A percentile compares a stretch with the other conserved stretches of the same genome.
phyloP scores from a whole-genome alignment of 2,113 vertebrate species.

The Elgaria multicarinata region DNA sequence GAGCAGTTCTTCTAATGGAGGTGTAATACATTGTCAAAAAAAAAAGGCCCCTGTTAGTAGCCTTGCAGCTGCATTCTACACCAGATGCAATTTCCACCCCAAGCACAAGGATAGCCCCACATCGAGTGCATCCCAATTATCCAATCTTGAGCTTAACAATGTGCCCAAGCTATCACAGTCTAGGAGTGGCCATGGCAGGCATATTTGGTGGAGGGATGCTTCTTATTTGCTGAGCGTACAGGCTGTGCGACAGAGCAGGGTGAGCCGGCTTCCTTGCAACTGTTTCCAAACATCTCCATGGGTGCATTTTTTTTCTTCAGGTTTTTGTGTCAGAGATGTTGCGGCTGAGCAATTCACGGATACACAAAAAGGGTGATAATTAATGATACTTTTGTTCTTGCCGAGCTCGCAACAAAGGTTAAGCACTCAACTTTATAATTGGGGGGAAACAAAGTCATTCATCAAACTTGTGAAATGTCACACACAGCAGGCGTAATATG shows the following conservation, averaged over 20 bases:
- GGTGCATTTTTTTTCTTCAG: conserved; percentile 11
- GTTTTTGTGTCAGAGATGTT: conserved; percentile 60
- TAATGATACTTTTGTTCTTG: conserved; percentile 29
- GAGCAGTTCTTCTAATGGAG: too few species aligned
- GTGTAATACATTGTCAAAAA: too few species aligned
- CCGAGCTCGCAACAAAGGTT: background rate
- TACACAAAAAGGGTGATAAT: conserved; percentile 12
- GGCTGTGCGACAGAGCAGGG: conserved; percentile 38
- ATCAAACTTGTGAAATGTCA: conserved; percentile 17
- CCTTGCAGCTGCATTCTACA: too few species aligned
- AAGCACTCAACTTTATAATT: background rate
- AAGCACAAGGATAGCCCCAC: too few species aligned
- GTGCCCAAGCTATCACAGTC: background rate
- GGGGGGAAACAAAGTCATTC: conserved; percentile 26
- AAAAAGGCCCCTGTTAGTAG: too few species aligned
- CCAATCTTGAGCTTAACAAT: too few species aligned
- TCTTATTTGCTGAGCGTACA: conserved; percentile 35
- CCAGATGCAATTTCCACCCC: too few species aligned
- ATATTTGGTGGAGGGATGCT: background rate
- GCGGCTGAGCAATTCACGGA: conserved; percentile 34
- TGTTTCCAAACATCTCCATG: conserved; percentile 53
- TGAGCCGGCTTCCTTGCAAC: conserved; percentile 41
- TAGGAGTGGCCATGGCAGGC: background rate
- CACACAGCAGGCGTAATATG: conserved; percentile 5
- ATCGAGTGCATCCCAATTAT: too few species aligned